Evolutionary conservation across 2,888 invertebrate genomes (phyloP), one percentile per base, ranked within the genome.

Genomic region (Drosophila emarginata): DNA sequence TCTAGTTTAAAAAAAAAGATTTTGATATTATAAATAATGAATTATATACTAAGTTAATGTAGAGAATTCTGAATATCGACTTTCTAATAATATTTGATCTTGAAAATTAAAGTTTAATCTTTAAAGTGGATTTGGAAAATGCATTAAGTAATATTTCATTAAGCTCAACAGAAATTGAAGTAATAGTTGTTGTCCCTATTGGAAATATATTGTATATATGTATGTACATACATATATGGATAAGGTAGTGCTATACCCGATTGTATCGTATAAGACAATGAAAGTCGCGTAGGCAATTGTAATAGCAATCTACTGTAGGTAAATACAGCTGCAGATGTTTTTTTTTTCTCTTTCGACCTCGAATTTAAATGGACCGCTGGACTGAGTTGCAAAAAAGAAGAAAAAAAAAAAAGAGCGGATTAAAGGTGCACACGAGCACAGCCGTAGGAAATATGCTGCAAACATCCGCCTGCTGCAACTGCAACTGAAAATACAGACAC

Each of bases 401-500:
- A 32, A 63, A 66, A 59, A 72, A 72, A 78, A 80, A 74, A 58
- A 78, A 77, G 84, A 85, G 85, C 83, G 89, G 89, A 89, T 89
- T 89, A 89, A 89, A 89, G 88, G 87, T 88, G 88, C 82, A 87
- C 78, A 87, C 79, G 79, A 86, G 81, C 82, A 82, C 72, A 67
- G 81, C 86, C 86, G 70, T 82, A 82, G 87, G 81, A 86, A 86
- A 86, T 82, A 77, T 82, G 80, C 86, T 79, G 88, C 80, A 89
- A 89, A 89, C 88, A 87, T 88, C 89, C 89, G 89, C 89, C 88
- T 89, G 89, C 89, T 89, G 89, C 89, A 89, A 89, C 89, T 89
- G 89, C 89, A 89, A 88, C 89, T 89, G 88, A 87, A 84, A 80
- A 85, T 80, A 80, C 83, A 82, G 77, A 78, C 82, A 76, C 59